Evolutionary conservation across 1,140 invertebrate genomes (phyloP), one percentile per base, ranked within the genome.

Genomic region (Andrena cerasifolii): DNA sequence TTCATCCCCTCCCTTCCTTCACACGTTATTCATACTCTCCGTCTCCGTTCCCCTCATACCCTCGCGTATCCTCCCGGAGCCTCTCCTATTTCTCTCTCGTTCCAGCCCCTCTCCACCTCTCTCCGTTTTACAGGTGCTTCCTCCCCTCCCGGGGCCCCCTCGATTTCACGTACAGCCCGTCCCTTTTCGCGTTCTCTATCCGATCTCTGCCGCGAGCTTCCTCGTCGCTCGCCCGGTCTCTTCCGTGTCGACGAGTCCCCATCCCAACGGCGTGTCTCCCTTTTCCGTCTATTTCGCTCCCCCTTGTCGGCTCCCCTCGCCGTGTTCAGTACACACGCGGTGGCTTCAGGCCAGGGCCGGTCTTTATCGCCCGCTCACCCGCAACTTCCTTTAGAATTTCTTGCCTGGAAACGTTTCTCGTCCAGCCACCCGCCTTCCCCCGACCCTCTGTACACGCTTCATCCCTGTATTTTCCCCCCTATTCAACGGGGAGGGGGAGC

Each of bases 381-480:
- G 40, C 54, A 40, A 28, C 73, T 78, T 78, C 18, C 43, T 67
- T 83, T 82, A 58, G 62, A 82, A 73, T 74, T 62, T 67, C 75
- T 67, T 67, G 49, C 63, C 51, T 58, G 24, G 59, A 62, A 78
- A 83, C 71, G 36, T 76, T 40, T 76, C 51, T 53, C 66, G 53
- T 63, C 40, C 26, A 62, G 61, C 73, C 61, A 16, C 14, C 2
- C 47, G 4, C 18, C 6, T 6, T 18, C 18, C 8, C 8, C 6
- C 40, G 16, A 8, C 36, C 0, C n/a, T 16, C 8, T 28, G 5
- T 28, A 5, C 10, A 8, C 24, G 24, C 43, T 1, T 24, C 45
- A 1, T n/a, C 10, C n/a, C 31, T 3, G 12, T 28, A 24, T 65
- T 67, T 67, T 28, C 7, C 0, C 0, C 24, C 0, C 10, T 12